Conservation (phyloP, 2,797 vertebrate genomes). For the Iguana delicatissima region DNA sequence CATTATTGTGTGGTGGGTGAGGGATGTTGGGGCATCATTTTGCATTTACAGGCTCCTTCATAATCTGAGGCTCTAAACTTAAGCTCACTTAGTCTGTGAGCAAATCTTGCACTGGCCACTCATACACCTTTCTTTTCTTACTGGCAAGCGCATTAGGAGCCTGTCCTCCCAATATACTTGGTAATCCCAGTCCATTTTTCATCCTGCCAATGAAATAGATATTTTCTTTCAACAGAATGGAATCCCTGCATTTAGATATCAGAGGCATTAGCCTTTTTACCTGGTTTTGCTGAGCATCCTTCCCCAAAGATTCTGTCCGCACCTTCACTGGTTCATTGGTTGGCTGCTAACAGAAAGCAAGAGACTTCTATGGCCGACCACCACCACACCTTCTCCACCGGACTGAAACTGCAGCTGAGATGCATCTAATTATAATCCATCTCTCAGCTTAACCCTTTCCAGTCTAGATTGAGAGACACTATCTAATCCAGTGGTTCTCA, state of each 20-base stretch:
- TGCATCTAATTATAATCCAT: conserved; percentile 7
- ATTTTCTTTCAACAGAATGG: not conserved
- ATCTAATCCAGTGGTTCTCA: too few relatives aligned
- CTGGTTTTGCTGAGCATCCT: not conserved
- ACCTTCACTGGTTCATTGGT: not conserved
- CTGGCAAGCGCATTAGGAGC: not conserved
- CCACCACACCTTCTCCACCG: not conserved
- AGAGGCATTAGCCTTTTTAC: not conserved
- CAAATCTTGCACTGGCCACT: too few relatives aligned
- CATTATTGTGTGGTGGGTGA: too few relatives aligned
- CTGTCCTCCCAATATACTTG: not conserved
- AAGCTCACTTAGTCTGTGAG: too few relatives aligned
- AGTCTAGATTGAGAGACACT: not conserved
- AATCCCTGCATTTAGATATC: not conserved
- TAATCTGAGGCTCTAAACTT: too few relatives aligned
- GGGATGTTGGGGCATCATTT: too few relatives aligned
- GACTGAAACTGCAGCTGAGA: conserved; percentile 6
- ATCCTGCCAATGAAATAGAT: not conserved
- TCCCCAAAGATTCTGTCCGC: not conserved
- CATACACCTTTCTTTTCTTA: too few relatives aligned
- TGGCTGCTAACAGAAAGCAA: not conserved
- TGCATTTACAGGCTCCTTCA: too few relatives aligned
- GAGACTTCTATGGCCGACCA: not conserved
- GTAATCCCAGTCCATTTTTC: not conserved
- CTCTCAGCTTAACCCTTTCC: conserved; percentile 10